These are phyloP conservation scores for Cecropterus lyciades DNA, from an alignment of 1,140 invertebrate genomes.

Conservation along the genomic window DNA sequence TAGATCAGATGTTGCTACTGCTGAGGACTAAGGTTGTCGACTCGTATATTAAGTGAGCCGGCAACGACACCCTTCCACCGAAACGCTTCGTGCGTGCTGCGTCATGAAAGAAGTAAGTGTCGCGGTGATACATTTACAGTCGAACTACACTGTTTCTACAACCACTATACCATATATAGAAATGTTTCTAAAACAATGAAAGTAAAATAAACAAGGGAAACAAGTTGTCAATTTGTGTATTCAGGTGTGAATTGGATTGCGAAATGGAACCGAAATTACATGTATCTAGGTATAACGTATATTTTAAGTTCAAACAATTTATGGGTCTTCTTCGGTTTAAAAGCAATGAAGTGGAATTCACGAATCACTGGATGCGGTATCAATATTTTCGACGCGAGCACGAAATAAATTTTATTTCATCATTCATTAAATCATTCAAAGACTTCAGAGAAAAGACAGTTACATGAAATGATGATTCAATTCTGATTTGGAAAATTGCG, in stretches of 20 bases:
- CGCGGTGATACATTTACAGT: no score
- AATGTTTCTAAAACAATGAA: background rate
- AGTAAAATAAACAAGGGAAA: background rate
- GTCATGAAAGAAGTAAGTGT: no score
- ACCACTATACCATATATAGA: no score
- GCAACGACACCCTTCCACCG: no score
- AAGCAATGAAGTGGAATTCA: constrained; percentile 5
- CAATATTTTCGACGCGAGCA: background rate
- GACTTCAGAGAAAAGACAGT: background rate
- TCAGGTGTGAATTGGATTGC: background rate
- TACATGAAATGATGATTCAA: no score
- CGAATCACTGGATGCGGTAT: background rate
- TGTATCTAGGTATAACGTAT: background rate
- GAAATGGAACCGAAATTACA: background rate
- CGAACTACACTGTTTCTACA: no score
- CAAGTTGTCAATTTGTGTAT: background rate
- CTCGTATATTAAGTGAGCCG: no score
- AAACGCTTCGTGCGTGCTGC: no score
- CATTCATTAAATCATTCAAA: no score
- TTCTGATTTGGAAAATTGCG: no score
- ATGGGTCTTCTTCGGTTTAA: constrained; percentile 9
- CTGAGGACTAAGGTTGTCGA: no score
- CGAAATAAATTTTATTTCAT: background rate
- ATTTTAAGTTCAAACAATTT: constrained; percentile 21
- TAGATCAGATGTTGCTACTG: no score